phyloP scores from a whole-genome alignment of 1,140 invertebrate species.

The Euura saliciscinereae region DNA sequence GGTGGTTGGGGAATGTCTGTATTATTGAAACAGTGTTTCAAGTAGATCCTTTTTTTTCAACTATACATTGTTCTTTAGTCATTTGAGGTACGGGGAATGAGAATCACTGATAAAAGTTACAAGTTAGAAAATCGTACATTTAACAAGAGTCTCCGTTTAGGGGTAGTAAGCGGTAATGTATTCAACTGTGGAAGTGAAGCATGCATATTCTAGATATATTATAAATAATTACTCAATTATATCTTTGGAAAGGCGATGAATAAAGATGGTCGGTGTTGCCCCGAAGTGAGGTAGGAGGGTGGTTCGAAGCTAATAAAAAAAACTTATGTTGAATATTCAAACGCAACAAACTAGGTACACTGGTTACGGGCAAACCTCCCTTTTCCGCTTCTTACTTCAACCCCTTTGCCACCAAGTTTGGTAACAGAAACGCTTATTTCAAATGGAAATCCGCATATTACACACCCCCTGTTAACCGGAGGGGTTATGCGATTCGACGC shows the following conservation, averaged over 20 bases:
- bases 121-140: conserved; percentile 51
- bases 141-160: conserved; percentile 57
- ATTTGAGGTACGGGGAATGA: no score
- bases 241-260: conserved; percentile 62
- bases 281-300: conserved; percentile 36
- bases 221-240: conserved; percentile 64
- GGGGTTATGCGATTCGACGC: not conserved
- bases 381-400: not conserved
- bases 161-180: conserved; percentile 57
- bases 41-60: no score
- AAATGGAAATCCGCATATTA: conserved; percentile 61
- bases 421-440: conserved; percentile 54
- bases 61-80: no score
- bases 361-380: conserved; percentile 29
- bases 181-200: conserved; percentile 58
- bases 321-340: conserved; percentile 60
- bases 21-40: no score
- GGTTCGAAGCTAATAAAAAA: conserved; percentile 56
- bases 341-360: conserved; percentile 61
- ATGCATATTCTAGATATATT: conserved; percentile 64
- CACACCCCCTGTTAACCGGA: conserved; percentile 39
- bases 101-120: conserved; percentile 11
- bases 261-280: conserved; percentile 55
- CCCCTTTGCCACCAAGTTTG: not conserved
- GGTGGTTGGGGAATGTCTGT: no score